Percentiles rank a stretch among this genome's conserved stretches.
Evolutionary conservation across 2,888 invertebrate species (phyloP).

Genomic region (Osmoderma eremita): DNA sequence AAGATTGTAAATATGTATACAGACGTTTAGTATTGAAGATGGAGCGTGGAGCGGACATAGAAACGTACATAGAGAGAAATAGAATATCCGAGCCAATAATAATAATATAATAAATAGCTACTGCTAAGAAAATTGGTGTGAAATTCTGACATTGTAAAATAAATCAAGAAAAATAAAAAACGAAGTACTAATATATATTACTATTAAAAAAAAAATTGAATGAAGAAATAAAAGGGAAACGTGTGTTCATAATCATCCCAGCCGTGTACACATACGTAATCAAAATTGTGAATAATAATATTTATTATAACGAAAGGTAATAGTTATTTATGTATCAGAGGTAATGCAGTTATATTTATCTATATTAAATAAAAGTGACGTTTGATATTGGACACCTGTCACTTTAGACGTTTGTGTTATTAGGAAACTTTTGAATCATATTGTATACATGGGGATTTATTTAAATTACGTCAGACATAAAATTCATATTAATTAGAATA

Average conservation of each 20-base stretch:
- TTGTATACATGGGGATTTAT: too few species aligned
- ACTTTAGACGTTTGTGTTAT: too few species aligned
- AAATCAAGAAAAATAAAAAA: slow-evolving; percentile 28
- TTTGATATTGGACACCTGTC: too few species aligned
- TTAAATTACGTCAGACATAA: too few species aligned
- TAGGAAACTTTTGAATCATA: too few species aligned
- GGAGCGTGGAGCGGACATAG: slow-evolving; percentile 58
- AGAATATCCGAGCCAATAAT: slow-evolving; percentile 54
- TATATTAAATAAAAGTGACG: too few species aligned
- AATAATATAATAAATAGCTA: slow-evolving; percentile 48
- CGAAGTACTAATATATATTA: slow-evolving; percentile 13
- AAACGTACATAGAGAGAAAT: slow-evolving; percentile 64
- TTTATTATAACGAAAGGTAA: too few species aligned
- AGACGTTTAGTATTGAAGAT: slow-evolving; percentile 45
- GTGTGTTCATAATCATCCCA: slow-evolving; percentile 41
- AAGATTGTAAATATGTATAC: slow-evolving; percentile 25
- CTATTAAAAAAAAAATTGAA: too few species aligned
- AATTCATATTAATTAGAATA: too few species aligned
- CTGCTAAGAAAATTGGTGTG: slow-evolving; percentile 46
- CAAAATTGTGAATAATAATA: slow-evolving; percentile 46
- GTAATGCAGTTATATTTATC: too few species aligned
- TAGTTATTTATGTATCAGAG: too few species aligned
- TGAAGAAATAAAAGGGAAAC: slow-evolving; percentile 5
- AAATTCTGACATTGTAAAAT: slow-evolving; percentile 37
- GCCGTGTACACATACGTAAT: slow-evolving; percentile 58